These are phyloP conservation scores for Pyralis farinalis DNA, from an alignment of 2,888 invertebrate species.

Conservation along the genomic window DNA sequence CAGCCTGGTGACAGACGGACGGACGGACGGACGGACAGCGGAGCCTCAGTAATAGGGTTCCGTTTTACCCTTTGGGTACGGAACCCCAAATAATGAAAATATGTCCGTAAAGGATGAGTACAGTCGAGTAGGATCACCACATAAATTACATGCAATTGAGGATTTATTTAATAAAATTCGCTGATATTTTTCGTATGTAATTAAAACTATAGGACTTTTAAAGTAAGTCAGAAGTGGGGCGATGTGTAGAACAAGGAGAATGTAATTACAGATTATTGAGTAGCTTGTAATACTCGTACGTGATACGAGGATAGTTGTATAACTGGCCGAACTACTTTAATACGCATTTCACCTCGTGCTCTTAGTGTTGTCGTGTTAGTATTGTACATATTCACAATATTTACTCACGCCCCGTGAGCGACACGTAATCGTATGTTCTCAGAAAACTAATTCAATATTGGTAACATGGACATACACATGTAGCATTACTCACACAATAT, in stretches of 20 bases:
- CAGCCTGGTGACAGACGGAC: too few relatives aligned
- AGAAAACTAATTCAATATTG: constrained; percentile 41
- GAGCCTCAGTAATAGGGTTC: too few relatives aligned
- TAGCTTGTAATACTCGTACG: constrained; percentile 36
- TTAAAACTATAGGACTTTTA: too few relatives aligned
- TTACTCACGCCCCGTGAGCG: constrained; percentile 44
- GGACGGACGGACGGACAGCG: too few relatives aligned
- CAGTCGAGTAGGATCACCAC: too few relatives aligned
- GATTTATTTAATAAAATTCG: too few relatives aligned
- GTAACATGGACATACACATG: constrained; percentile 34
- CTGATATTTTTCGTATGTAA: too few relatives aligned
- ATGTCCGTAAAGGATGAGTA: too few relatives aligned
- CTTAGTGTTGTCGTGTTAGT: constrained; percentile 30
- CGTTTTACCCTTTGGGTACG: too few relatives aligned
- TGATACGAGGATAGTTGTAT: constrained; percentile 43
- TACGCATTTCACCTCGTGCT: constrained; percentile 15
- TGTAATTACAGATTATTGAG: constrained; percentile 52
- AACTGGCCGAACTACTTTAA: constrained; percentile 45
- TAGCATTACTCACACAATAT: constrained; percentile 29
- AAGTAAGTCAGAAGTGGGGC: too few relatives aligned
- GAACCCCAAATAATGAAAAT: too few relatives aligned
- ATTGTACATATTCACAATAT: constrained; percentile 59
- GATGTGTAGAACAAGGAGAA: constrained; percentile 33
- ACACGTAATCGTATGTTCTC: constrained; percentile 41
- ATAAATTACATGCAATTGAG: too few relatives aligned